A percentile compares a stretch with the other conserved stretches of the same genome.
Conservation (phyloP, 2,888 invertebrate species). For the Norana najaformis region DNA sequence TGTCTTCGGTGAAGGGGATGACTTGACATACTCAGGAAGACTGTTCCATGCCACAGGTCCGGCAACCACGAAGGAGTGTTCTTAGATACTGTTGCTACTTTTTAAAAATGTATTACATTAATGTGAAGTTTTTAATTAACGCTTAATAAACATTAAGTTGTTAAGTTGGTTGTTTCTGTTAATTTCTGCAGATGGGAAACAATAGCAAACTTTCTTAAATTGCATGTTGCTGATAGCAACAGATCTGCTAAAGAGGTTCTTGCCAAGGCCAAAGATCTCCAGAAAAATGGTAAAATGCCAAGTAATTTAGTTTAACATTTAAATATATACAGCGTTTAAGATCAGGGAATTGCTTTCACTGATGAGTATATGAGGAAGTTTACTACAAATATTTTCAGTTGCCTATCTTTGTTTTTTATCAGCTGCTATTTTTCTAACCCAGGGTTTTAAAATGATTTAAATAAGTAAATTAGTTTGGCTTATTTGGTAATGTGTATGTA, state of each 20-base stretch:
- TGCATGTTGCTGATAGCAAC: constrained; percentile 55
- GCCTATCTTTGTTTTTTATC: neutral
- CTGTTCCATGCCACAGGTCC: too few species aligned
- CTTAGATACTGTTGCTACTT: neutral
- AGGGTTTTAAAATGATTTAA: neutral
- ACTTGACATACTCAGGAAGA: too few species aligned
- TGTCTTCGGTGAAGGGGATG: too few species aligned
- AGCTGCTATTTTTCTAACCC: neutral
- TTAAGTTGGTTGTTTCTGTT: too few species aligned
- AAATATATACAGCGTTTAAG: neutral
- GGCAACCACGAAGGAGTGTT: too few species aligned
- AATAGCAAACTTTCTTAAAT: constrained; percentile 92
- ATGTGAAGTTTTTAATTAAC: neutral
- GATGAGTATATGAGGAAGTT: neutral
- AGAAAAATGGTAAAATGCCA: constrained; percentile 70
- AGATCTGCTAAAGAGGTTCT: constrained; percentile 85
- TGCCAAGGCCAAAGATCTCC: constrained; percentile 91
- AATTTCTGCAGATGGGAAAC: constrained; percentile 75
- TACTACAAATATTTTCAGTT: neutral
- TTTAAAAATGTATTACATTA: neutral
- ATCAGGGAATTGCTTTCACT: neutral
- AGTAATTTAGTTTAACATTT: neutral
- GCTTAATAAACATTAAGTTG: neutral
- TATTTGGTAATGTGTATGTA: too few species aligned
- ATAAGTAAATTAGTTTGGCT: neutral